phyloP scores from a whole-genome alignment of 2,113 vertebrate species.

The Dicrurus megarhynchus region DNA sequence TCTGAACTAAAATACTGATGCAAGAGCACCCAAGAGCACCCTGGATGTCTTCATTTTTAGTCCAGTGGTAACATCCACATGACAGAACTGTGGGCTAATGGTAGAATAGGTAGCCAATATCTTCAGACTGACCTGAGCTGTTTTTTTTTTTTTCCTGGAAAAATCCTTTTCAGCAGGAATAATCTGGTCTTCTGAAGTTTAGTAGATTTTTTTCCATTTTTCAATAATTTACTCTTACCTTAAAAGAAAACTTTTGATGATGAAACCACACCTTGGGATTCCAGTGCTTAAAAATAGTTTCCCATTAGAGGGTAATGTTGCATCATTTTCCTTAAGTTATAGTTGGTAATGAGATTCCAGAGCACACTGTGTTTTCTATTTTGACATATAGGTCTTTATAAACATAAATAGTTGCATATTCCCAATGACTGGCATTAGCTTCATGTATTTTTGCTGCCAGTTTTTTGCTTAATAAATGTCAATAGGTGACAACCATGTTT shows the following conservation, averaged over 20 bases:
- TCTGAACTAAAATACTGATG: not conserved
- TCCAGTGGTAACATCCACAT: not conserved
- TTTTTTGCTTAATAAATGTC: constrained; percentile 18
- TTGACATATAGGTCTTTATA: not conserved
- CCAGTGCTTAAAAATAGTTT: not conserved
- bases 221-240: not conserved
- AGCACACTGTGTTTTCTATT: not conserved
- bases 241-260: not conserved
- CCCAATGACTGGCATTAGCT: not conserved
- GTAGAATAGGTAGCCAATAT: not conserved
- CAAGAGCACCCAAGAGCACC: not conserved
- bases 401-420: not conserved
- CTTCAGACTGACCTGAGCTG: not conserved
- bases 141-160: not conserved
- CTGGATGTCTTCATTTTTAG: not conserved
- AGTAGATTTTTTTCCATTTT: not conserved
- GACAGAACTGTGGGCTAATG: not conserved
- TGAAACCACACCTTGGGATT: not conserved
- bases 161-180: not conserved
- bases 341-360: not conserved
- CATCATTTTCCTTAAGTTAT: not conserved
- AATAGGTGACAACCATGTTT: not conserved
- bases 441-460: not conserved
- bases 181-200: not conserved
- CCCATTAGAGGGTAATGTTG: not conserved